A percentile compares a stretch with the other conserved stretches of the same genome.
These are phyloP conservation scores for Choloepus hoffmanni DNA, from an alignment of 2,113 vertebrate species.

Conservation along the genomic window DNA sequence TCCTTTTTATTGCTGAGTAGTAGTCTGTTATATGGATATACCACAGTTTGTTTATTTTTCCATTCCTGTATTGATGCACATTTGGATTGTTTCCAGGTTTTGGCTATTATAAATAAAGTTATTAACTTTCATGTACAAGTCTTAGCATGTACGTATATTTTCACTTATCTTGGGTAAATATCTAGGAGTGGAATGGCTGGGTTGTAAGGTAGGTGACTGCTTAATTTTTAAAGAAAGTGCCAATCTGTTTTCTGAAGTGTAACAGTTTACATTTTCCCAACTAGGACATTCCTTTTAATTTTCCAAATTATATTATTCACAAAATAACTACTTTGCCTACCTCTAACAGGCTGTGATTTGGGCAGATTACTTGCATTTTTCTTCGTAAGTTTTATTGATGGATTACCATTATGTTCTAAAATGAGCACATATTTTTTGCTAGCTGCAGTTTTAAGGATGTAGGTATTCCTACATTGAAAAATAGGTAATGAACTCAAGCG, in stretches of 20 bases:
- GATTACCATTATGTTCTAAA: conserved; percentile 2
- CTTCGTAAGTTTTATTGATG: conserved; percentile 7
- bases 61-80: background rate
- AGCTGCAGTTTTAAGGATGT: conserved; percentile 44
- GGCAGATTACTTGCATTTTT: conserved; percentile 14
- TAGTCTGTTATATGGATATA: background rate
- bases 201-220: background rate
- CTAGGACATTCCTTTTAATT: background rate
- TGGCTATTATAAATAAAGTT: background rate
- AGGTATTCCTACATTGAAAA: background rate
- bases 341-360: background rate
- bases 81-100: conserved; percentile 4
- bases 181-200: background rate
- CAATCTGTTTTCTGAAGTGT: conserved; percentile 28
- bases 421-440: conserved; percentile 53
- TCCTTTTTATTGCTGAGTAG: conserved; percentile 14
- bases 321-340: conserved; percentile 26
- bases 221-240: conserved; percentile 34
- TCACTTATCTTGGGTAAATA: background rate
- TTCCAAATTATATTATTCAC: conserved; percentile 14
- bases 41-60: background rate
- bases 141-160: conserved; percentile 7
- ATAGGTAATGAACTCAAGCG: background rate
- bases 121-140: background rate
- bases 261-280: conserved; percentile 47